Evolutionary conservation across 1,140 invertebrate species (phyloP), one percentile per base, ranked within the genome.

Genomic region (Drosophila hydei): DNA sequence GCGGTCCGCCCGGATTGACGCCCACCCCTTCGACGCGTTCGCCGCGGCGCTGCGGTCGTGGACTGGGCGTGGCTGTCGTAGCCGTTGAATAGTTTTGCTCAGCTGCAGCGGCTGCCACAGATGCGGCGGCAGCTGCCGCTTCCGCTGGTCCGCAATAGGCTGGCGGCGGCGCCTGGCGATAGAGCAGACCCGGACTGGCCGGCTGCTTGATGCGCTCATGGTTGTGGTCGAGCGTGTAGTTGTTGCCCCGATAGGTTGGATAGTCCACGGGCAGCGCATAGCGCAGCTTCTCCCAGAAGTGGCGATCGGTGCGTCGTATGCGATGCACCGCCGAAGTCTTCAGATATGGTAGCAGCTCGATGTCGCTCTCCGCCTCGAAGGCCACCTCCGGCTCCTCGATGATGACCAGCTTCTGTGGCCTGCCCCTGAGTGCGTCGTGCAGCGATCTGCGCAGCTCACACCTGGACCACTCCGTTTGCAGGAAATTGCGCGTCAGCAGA

Each of bases 251-350:
- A 90, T 87, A 92, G 0, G 78, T 88, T 72, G 94, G 94, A 64
- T 93, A 93, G 43, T 92, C 90, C 8, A 93, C 93, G 43, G 97
- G 97, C 94, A 98, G 95, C 4, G 96, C 96, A 92, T 96, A 98
- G 61, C 95, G 94, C 77, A 98, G 93, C 88, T 97, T 95, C 87
- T 98, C 96, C 97, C 97, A 98, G 91, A 98, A 98, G 72, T 96
- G 94, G 79, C 96, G 96, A 91, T 98, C 97, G 70, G 95, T 96
- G 95, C 96, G 97, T 45, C 95, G 94, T 25, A 98, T 93, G 60
- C 95, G 94, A 60, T 98, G 93, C 79, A 95, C 95, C 79, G 97
- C 96, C 92, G 96, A 96, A 2, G 96, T 96, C 89, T 97, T 96
- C 25, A 98, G 92, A 92, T 97, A 98, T 11, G 96, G 95, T 90